Evolutionary conservation across 2,888 invertebrate species (phyloP).

Genomic region (Troides helena): DNA sequence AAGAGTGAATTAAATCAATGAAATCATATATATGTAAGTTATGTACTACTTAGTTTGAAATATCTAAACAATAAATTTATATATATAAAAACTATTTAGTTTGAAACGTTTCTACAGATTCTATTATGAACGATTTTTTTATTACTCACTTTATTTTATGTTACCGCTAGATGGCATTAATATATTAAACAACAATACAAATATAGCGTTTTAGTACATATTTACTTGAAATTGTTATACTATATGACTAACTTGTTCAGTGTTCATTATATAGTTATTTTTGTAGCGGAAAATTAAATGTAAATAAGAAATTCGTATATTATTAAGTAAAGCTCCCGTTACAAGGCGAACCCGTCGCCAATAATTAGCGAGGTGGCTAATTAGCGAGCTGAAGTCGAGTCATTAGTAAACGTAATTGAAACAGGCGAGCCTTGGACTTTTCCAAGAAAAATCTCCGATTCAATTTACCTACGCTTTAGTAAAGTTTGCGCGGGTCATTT

Average conservation of each 20-base stretch:
- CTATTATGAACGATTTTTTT: too few relatives aligned
- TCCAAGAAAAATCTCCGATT: conserved; percentile 61
- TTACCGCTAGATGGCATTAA: too few relatives aligned
- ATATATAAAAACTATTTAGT: too few relatives aligned
- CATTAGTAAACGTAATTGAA: conserved; percentile 75
- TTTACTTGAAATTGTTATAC: too few relatives aligned
- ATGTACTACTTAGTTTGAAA: too few relatives aligned
- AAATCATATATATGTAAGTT: too few relatives aligned
- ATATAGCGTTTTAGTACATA: too few relatives aligned
- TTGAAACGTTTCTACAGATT: too few relatives aligned
- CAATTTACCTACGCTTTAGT: conserved; percentile 42
- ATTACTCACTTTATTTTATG: too few relatives aligned
- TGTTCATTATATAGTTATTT: conserved; percentile 33
- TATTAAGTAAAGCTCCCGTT: conserved; percentile 51
- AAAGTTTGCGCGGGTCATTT: conserved; percentile 18
- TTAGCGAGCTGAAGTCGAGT: conserved; percentile 71
- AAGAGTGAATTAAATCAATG: too few relatives aligned
- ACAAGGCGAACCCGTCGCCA: conserved; percentile 65
- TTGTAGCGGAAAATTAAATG: conserved; percentile 43
- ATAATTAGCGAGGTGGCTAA: conserved; percentile 75
- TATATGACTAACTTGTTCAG: background rate
- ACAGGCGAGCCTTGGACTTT: conserved; percentile 62
- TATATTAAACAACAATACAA: too few relatives aligned
- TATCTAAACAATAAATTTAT: too few relatives aligned
- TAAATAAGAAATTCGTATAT: conserved; percentile 56